phyloP scores from a whole-genome alignment of 1,140 invertebrate species.

The Aphis gossypii region DNA sequence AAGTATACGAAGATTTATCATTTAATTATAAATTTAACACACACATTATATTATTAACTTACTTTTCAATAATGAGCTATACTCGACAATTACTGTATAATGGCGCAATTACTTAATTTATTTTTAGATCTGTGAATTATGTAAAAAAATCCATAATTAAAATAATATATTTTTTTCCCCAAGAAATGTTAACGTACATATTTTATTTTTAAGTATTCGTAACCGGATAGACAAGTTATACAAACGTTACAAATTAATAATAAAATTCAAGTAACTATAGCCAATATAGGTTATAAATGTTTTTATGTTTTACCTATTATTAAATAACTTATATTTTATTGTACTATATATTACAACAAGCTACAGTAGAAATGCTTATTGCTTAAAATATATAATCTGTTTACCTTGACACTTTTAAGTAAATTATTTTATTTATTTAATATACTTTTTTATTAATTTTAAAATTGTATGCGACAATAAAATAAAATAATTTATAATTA shows the following conservation, averaged over 20 bases:
- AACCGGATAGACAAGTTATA: conserved; percentile 25
- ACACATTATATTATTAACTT: neutral
- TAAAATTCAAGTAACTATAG: neutral
- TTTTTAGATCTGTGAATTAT: neutral
- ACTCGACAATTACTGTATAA: neutral
- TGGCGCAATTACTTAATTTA: too few relatives aligned
- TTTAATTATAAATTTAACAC: too few relatives aligned
- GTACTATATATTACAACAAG: neutral
- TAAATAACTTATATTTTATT: conserved; percentile 1
- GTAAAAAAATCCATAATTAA: neutral
- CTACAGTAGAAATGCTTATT: neutral
- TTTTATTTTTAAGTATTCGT: neutral
- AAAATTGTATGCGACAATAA: neutral
- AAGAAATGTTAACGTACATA: neutral
- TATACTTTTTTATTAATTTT: neutral
- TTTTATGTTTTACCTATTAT: neutral
- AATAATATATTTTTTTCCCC: neutral
- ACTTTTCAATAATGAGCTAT: neutral
- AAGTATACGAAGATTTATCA: too few relatives aligned
- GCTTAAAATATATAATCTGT: neutral
- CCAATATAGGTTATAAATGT: neutral
- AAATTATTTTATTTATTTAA: neutral
- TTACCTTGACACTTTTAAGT: conserved; percentile 33
- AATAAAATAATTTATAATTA: neutral
- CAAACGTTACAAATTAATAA: conserved; percentile 1